Evolutionary conservation across 2,888 invertebrate species (phyloP), one percentile per base, ranked within the genome.

Genomic region (Trachelus tabidus): DNA sequence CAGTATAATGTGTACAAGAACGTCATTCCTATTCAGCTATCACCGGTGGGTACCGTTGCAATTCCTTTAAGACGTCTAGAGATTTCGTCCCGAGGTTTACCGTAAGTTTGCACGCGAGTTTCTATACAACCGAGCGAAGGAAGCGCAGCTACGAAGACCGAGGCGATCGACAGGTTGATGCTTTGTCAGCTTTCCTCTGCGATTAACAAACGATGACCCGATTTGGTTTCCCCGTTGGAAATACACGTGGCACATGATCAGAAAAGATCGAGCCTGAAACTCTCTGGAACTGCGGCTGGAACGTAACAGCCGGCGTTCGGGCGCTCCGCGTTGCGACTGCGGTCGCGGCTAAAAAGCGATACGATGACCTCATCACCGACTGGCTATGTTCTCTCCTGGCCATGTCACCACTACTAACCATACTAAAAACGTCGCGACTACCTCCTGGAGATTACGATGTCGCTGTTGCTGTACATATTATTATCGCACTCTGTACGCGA

Each of bases 361-460:
- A 83, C 89, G 90, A 90, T 90, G 90, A 90, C 89, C 90, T 90
- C 90, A 90, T 90, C 90, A 87, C 89, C 84, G 82, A 82, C 87
- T 84, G 82, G 84, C 86, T 87, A 83, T 87, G 84, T 86, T 87
- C 88, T 88, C 81, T 78, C 87, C 85, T 86, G 88, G 84, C 83
- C 83, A 80, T 87, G 86, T 86, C 87, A 82, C 85, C 82, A 78
- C 80, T 90, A 90, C 89, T 89, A 89, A 82, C 89, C 89, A 81
- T 87, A 82, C 88, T 86, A 82, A 89, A 90, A 90, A 90, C 89
- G 88, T 90, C 76, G 81, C 69, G 71, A 76, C 69, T 69, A 33
- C 69, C 30, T 69, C 69, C 69, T 69, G 69, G 69, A 69, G 69
- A 69, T 69, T 69, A 33, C 69, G 33, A 69, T 69, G 69, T 11